Conservation (phyloP, 2,113 vertebrate genomes). For the Cichladusa arquata region DNA sequence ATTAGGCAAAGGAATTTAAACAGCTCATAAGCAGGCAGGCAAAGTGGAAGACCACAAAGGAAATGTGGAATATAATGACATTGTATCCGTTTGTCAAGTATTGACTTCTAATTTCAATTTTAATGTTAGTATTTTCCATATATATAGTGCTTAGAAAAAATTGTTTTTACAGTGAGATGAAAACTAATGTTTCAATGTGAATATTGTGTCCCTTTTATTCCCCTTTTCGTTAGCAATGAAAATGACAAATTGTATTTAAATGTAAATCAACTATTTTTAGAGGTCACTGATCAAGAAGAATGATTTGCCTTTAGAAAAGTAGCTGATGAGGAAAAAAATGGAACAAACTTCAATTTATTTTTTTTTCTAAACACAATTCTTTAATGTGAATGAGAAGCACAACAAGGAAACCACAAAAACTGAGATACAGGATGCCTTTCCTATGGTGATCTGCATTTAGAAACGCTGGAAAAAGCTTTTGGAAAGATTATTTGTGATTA, state of each 20-base stretch:
- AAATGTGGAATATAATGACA: neutral
- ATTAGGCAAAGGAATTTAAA: neutral
- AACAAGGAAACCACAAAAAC: neutral
- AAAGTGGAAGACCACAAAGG: neutral
- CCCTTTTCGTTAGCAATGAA: neutral
- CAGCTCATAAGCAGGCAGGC: neutral
- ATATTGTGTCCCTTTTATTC: neutral
- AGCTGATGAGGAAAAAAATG: neutral
- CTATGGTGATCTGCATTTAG: neutral
- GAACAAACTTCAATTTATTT: neutral
- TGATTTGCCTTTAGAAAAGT: neutral
- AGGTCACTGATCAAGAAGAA: constrained; percentile 7
- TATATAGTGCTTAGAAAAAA: neutral
- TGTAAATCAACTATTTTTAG: neutral
- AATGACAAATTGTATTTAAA: neutral
- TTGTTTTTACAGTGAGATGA: neutral
- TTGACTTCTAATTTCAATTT: neutral
- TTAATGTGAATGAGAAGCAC: neutral
- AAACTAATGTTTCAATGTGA: neutral
- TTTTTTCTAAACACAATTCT: neutral
- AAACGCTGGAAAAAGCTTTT: neutral
- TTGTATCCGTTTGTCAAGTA: neutral
- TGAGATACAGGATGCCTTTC: neutral
- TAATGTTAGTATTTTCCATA: neutral
- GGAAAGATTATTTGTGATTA: neutral